Conservation (phyloP, 64 coral and sea anemone genomes). For the Pocillopora damicornis region DNA sequence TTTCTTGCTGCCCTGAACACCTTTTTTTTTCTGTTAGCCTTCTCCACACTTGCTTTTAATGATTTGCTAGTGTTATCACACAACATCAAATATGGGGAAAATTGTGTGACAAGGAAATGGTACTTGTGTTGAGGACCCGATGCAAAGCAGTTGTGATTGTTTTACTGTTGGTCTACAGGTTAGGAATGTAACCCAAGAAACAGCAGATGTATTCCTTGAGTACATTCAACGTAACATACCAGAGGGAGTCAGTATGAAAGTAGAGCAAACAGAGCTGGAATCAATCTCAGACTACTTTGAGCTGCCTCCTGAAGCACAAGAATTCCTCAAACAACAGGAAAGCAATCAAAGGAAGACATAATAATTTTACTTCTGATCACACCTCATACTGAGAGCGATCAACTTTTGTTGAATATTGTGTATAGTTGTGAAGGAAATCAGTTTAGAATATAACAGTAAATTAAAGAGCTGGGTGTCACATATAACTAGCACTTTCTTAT, state of each 20-base stretch:
- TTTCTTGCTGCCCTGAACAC: too few relatives aligned
- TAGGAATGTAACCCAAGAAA: conserved; percentile 72
- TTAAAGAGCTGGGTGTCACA: too few relatives aligned
- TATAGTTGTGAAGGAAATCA: background rate
- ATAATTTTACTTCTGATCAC: background rate
- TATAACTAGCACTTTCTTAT: too few relatives aligned
- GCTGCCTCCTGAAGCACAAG: conserved; percentile 78
- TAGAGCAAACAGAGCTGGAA: conserved; percentile 84
- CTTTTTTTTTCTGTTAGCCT: too few relatives aligned
- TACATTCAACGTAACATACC: conserved; percentile 96
- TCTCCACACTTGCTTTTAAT: too few relatives aligned
- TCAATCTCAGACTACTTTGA: conserved; percentile 59
- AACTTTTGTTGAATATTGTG: background rate
- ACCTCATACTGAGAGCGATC: background rate
- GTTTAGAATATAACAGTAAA: too few relatives aligned
- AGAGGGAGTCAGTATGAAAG: conserved; percentile 92
- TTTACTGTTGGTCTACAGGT: conserved; percentile 33
- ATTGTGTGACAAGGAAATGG: too few relatives aligned
- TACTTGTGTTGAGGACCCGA: too few relatives aligned
- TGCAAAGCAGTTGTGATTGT: too few relatives aligned
- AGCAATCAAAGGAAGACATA: background rate
- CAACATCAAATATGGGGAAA: too few relatives aligned
- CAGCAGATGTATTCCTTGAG: conserved; percentile 90
- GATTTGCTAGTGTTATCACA: too few relatives aligned
- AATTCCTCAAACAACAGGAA: conserved; percentile 58